Base-by-base conservation (phyloP, 2,113 vertebrate species). In the Dromas ardeola region DNA sequence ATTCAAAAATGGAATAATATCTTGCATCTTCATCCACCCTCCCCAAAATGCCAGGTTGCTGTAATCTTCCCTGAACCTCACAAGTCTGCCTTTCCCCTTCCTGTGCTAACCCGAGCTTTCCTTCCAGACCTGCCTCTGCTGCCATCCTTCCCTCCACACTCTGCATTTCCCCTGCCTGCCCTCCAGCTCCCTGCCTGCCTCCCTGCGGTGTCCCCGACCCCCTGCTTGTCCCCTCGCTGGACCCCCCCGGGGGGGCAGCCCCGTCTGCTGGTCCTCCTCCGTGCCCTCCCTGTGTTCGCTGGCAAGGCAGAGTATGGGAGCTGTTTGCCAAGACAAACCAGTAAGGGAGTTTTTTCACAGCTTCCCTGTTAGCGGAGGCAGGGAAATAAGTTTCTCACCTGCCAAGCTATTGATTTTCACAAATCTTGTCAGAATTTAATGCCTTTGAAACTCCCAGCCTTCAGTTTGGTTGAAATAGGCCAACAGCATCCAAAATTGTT, bases 241-340 rank as follows among this genome's bases (percentile, higher is more conserved):
- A 11, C 11, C 3, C 10, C 50, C 22, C 7, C n/a, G n/a, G 1
- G 0, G 2, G 13, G 18, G 21, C 47, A 59, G 29, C 73, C 25
- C 43, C 2, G 1, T 2, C 32, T 34, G 11, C 22, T 23, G 3
- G 3, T 1, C 8, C 53, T 77, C 40, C 45, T 3, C 52, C 10
- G 0, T 3, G 10, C 69, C 42, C 9, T 9, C 47, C 55, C 1
- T 0, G 3, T 4, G 9, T 6, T 63, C 32, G 1, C 0, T 38
- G 59, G 25, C 36, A 5, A 10, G n/a, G 70, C 49, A 43, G 7
- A 32, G 8, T 0, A 2, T 13, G 32, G 2, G 2, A 47, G 43
- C 19, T 3, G 19, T n/a, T 40, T 4, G 61, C 74, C 58, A 34
- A 7, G 19, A 26, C 9, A 58, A 67, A 58, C 14, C 49, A 21